Percentiles rank a stretch among this genome's conserved stretches.
Conservation (phyloP, 2,113 vertebrate species). For the Eptatretus burgeri region DNA sequence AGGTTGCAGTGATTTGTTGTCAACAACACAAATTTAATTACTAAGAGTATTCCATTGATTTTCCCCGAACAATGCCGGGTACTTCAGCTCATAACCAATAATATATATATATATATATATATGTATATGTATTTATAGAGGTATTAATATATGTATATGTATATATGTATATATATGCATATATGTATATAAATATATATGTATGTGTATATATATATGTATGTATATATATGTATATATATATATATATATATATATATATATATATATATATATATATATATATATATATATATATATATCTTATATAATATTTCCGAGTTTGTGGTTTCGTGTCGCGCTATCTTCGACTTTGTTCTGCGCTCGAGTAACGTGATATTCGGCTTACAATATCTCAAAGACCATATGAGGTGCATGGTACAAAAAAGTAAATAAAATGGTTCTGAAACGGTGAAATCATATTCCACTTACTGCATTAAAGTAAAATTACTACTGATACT, state of each 20-base stretch:
- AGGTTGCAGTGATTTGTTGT: not conserved
- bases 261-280: not conserved
- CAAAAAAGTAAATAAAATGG: not conserved
- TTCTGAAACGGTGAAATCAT: no score
- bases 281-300: not conserved
- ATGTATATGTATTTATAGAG: not conserved
- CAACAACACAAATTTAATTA: not conserved
- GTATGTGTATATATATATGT: not conserved
- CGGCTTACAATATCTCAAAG: no score
- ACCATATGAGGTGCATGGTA: not conserved
- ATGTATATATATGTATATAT: not conserved
- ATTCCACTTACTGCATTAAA: no score
- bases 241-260: not conserved
- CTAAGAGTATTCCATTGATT: not conserved
- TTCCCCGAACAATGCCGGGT: not conserved
- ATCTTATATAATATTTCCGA: no score
- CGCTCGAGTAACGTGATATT: no score
- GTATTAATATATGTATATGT: not conserved
- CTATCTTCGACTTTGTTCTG: no score
- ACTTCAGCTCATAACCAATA: not conserved
- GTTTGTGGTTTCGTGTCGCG: no score
- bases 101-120: not conserved
- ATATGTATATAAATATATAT: not conserved
- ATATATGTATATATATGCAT: not conserved
- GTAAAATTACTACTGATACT: no score